Percentiles rank a stretch among this genome's conserved stretches.
Conservation (phyloP, 2,888 invertebrate genomes). For the Tinea pellionella region DNA sequence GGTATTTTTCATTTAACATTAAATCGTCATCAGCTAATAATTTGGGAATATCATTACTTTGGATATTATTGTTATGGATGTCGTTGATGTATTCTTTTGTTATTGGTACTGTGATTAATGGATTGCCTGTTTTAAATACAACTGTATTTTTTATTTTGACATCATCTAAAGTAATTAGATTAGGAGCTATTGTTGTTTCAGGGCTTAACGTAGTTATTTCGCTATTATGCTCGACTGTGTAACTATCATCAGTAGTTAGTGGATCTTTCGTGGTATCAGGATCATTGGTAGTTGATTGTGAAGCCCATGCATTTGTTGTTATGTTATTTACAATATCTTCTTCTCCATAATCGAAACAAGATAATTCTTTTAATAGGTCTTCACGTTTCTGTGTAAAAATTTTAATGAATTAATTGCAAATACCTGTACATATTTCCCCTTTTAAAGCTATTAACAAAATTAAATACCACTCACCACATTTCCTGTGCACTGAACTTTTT, state of each 20-base stretch:
- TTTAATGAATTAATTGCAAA: not conserved
- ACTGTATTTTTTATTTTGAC: conserved; percentile 18
- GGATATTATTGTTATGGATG: conserved; percentile 37
- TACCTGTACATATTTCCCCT: not conserved
- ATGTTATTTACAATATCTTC: conserved; percentile 27
- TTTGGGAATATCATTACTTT: conserved; percentile 49
- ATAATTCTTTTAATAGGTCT: conserved; percentile 69
- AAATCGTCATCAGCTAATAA: conserved; percentile 29
- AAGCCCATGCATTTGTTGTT: conserved; percentile 25
- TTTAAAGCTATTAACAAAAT: not conserved
- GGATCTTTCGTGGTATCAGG: conserved; percentile 29
- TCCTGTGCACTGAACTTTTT: conserved; percentile 79
- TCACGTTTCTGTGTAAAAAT: conserved; percentile 67
- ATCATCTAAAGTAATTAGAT: conserved; percentile 29
- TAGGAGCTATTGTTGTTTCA: conserved; percentile 20
- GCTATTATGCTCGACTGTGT: not conserved
- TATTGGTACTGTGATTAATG: conserved; percentile 20
- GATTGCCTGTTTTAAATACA: conserved; percentile 21
- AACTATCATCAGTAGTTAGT: conserved; percentile 32
- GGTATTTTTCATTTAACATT: conserved; percentile 34
- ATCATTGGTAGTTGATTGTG: not conserved
- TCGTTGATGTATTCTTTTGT: conserved; percentile 32
- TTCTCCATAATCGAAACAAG: conserved; percentile 62
- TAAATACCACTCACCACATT: conserved; percentile 72
- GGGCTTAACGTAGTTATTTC: not conserved